These are phyloP conservation scores for Argyra leucocephala DNA, from an alignment of 2,888 invertebrate species.

Conservation along the genomic window DNA sequence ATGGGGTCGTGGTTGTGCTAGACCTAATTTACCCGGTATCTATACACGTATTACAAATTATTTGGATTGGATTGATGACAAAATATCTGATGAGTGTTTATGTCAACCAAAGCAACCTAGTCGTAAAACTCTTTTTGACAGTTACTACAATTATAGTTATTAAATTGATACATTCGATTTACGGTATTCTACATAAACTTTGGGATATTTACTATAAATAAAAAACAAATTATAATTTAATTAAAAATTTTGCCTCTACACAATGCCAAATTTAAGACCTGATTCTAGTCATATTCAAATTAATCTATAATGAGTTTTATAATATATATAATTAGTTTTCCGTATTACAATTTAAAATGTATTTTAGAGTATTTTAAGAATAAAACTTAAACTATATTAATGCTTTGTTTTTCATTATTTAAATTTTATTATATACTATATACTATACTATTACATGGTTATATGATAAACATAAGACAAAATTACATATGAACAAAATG, in stretches of 20 bases:
- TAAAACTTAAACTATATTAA: no score
- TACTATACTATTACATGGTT: no score
- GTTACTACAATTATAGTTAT: background rate
- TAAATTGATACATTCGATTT: background rate
- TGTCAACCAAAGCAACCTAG: slow-evolving; percentile 31
- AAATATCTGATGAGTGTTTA: slow-evolving; percentile 47
- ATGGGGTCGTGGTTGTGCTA: slow-evolving; percentile 67
- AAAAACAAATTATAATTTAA: background rate
- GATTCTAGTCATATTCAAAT: background rate
- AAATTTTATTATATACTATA: no score
- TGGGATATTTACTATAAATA: background rate
- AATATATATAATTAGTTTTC: no score
- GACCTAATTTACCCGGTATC: slow-evolving; percentile 50
- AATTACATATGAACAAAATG: no score
- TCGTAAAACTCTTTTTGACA: background rate
- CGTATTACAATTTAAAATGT: no score
- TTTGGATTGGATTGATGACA: slow-evolving; percentile 49
- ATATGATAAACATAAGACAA: no score
- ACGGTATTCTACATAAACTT: background rate
- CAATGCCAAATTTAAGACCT: background rate
- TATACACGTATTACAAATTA: slow-evolving; percentile 54
- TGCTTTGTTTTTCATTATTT: no score
- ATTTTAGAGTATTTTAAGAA: no score
- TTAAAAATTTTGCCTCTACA: background rate
- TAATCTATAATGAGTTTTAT: background rate